Base-by-base conservation (phyloP, 2,888 invertebrate species). In the Lasioglossum figueresi region DNA sequence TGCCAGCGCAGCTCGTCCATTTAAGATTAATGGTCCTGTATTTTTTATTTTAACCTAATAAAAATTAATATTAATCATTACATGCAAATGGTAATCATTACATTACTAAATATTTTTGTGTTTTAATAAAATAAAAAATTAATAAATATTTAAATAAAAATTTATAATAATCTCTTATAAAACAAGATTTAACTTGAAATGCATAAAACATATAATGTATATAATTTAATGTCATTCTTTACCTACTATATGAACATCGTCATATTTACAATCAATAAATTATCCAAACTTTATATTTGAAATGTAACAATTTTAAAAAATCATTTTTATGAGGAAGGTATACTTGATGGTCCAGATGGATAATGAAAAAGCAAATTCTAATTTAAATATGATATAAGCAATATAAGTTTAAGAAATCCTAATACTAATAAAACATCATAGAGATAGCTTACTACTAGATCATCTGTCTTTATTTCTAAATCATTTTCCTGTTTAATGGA, bases 1-100 rank as follows among this genome's bases (percentile, higher is more conserved):
- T 86, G 97, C 97, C n/a, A 98, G 95, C 5, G 98, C 98, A 93
- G 97, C 98, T 79, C 98, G 96, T 37, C 98, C 98, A 92, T 97
- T 97, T 74, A 98, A 95, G 88, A 98, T 97, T 89, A 97, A 93
- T 31, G 97, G 96, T 90, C 96, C 96, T 0, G 96, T 95, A 91
- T 96, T 96, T 91, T 96, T 96, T 87, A 96, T 95, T 91, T 96
- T 96, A 80, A 96, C 95, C 96, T 96, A 92, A 88, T 77, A 88
- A 89, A 73, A 52, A 72, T 48, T 72, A 48, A 45, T 52, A 52
- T 52, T 34, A 52, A 34, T 34, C 48, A 73, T 73, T 73, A 73
- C 37, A 40, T 37, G n/a, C 1, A 10, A 48, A 73, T 52, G 1
- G 4, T 52, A 31, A 52, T n/a, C 3, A 34, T n/a, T 23, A 23